Evolutionary conservation across 2,888 invertebrate genomes (phyloP), one percentile per base, ranked within the genome.

Genomic region (Cantharis rufa): DNA sequence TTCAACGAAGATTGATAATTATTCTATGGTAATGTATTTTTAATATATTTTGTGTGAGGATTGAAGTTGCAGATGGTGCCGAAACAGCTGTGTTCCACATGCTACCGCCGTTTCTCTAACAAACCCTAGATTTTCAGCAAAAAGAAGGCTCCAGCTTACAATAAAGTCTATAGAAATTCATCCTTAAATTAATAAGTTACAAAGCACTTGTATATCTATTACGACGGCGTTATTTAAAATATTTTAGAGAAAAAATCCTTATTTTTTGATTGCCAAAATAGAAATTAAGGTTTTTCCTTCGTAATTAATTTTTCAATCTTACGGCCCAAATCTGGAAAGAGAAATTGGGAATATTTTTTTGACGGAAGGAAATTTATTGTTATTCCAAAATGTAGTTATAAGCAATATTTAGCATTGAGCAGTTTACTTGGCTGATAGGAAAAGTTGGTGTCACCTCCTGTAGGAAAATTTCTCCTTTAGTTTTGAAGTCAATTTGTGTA

Each of bases 11-110:
- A 62, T 74, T 62, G 79, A 81, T 84, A 85, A 85, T 85, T 85
- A 85, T 85, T 84, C 84, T 79, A 80, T 81, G 82, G 85, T 85
- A 85, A 85, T 85, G 85, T 83, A 85, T 85, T 85, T 85, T 85
- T 85, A 85, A 85, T 85, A 85, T 85, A 85, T 85, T 85, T 85
- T 83, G 84, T 84, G 85, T 84, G 84, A 83, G 82, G 84, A 85
- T 84, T 84, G 82, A 82, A 78, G 82, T 81, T 81, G 78, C 85
- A 85, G 85, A 84, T 84, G 84, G 79, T 80, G 82, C 62, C 70
- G 75, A 61, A 82, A 77, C 84, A 83, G 84, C 81, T 84, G 84
- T 76, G 80, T 76, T 78, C 73, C 85, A 85, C 79, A 82, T 83
- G 84, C 79, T 79, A 81, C 82, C 82, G 81, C 78, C 82, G 82